Conservation (phyloP, 2,888 invertebrate species). For the Sericinus montela region DNA sequence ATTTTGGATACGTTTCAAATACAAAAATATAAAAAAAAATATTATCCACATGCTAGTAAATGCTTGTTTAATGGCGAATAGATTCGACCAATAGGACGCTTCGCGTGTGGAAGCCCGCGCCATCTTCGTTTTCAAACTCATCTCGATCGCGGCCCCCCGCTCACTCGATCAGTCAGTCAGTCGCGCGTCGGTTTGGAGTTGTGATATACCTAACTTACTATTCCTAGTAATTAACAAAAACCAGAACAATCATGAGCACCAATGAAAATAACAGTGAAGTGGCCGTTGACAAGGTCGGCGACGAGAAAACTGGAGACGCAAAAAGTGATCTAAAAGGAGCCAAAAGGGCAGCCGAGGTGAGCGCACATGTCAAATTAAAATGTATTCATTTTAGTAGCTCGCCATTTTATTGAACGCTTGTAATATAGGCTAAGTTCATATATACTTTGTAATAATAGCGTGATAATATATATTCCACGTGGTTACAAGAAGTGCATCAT, state of each 20-base stretch:
- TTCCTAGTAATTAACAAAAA: slow-evolving; percentile 66
- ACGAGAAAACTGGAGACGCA: slow-evolving; percentile 84
- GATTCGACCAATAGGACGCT: slow-evolving; percentile 56
- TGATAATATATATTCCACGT: slow-evolving; percentile 40
- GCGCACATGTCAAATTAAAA: slow-evolving; percentile 76
- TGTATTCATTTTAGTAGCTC: slow-evolving; percentile 70
- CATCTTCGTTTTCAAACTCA: slow-evolving; percentile 91
- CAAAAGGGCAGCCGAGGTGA: slow-evolving; percentile 93
- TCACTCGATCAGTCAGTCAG: slow-evolving; percentile 83
- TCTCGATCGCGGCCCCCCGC: slow-evolving; percentile 74
- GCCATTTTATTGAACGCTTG: slow-evolving; percentile 74
- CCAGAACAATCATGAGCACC: slow-evolving; percentile 76
- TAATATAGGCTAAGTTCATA: slow-evolving; percentile 30
- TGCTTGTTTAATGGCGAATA: slow-evolving; percentile 58
- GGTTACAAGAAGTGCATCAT: slow-evolving; percentile 35
- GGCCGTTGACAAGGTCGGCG: slow-evolving; percentile 90
- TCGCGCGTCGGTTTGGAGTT: slow-evolving; percentile 83
- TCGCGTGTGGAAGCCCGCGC: slow-evolving; percentile 81
- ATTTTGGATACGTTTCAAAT: background rate
- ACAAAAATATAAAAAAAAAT: slow-evolving; percentile 19
- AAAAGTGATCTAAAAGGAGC: slow-evolving; percentile 92
- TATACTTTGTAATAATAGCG: background rate
- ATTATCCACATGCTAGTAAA: slow-evolving; percentile 57
- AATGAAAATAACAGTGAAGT: slow-evolving; percentile 91
- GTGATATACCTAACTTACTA: slow-evolving; percentile 64